phyloP scores from a whole-genome alignment of 2,113 vertebrate genomes.

The Monopterus albus region DNA sequence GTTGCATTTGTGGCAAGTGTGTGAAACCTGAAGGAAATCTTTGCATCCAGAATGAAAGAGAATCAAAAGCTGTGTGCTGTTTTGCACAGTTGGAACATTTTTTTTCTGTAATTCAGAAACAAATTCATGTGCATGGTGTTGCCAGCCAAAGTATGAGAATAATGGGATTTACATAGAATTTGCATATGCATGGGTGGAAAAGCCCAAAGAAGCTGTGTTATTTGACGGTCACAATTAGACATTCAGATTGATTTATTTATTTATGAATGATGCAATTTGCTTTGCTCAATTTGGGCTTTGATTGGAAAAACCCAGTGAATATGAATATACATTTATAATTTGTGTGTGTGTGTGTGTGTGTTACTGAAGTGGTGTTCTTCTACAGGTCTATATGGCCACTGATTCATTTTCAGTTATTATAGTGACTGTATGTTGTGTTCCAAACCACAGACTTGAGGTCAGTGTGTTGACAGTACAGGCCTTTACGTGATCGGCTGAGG shows the following conservation, averaged over 20 bases:
- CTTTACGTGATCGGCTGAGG: neutral
- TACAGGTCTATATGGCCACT: neutral
- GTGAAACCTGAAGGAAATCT: neutral
- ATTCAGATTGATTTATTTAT: neutral
- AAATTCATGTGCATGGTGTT: constrained; percentile 3
- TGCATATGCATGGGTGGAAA: neutral
- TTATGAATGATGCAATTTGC: neutral
- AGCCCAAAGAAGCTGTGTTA: neutral
- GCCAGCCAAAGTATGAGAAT: neutral
- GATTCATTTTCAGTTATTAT: constrained; percentile 3
- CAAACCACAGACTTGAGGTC: constrained; percentile 9
- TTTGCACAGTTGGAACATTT: neutral
- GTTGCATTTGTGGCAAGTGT: neutral
- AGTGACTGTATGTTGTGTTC: neutral
- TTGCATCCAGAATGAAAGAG: neutral
- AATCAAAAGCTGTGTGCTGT: neutral
- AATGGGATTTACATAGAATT: neutral
- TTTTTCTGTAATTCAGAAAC: constrained; percentile 2
- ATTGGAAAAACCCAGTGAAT: no score
- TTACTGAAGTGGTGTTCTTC: neutral
- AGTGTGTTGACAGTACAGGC: neutral
- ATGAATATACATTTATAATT: neutral
- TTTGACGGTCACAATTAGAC: neutral
- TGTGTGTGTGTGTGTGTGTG: neutral
- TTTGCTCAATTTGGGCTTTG: neutral